Evolutionary conservation across 2,797 vertebrate species (phyloP).

Genomic region (Etheostoma nigrum): DNA sequence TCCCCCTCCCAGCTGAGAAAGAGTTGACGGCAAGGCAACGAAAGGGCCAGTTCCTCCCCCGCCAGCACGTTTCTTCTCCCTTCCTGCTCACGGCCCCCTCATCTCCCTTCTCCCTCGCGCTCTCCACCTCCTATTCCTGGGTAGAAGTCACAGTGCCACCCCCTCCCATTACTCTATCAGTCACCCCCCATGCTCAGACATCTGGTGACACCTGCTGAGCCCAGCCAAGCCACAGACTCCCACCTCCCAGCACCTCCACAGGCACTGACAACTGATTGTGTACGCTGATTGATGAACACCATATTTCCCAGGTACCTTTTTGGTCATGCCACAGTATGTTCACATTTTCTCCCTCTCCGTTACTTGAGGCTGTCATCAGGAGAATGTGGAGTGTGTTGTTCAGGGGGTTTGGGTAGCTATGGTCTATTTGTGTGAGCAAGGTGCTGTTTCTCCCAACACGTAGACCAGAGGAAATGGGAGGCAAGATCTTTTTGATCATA

Average conservation of each 20-base stretch:
- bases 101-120: slow-evolving; percentile 7
- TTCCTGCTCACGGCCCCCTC: slow-evolving; percentile 56
- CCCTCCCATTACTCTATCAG: slow-evolving; percentile 61
- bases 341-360: slow-evolving; percentile 53
- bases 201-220: slow-evolving; percentile 63
- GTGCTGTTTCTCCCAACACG: slow-evolving; percentile 66
- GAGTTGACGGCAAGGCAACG: slow-evolving; percentile 58
- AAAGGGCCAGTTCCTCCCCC: slow-evolving; percentile 56
- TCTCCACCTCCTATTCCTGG: slow-evolving; percentile 43
- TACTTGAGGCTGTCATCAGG: slow-evolving; percentile 53
- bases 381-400: slow-evolving; percentile 35
- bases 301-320: slow-evolving; percentile 52
- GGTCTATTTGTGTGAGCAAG: slow-evolving; percentile 67
- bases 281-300: slow-evolving; percentile 67
- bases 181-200: slow-evolving; percentile 62
- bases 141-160: slow-evolving; percentile 46
- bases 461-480: slow-evolving; percentile 69
- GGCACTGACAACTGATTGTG: slow-evolving; percentile 67
- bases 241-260: slow-evolving; percentile 54
- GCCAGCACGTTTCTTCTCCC: slow-evolving; percentile 35
- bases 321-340: slow-evolving; percentile 31
- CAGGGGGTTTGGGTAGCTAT: slow-evolving; percentile 21
- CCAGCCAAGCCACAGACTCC: slow-evolving; percentile 48
- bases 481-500: slow-evolving; percentile 73
- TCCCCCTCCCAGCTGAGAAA: slow-evolving; percentile 33